Conservation (phyloP, 35 echinoderm and acorn worm species). For the Chiridota heheva region DNA sequence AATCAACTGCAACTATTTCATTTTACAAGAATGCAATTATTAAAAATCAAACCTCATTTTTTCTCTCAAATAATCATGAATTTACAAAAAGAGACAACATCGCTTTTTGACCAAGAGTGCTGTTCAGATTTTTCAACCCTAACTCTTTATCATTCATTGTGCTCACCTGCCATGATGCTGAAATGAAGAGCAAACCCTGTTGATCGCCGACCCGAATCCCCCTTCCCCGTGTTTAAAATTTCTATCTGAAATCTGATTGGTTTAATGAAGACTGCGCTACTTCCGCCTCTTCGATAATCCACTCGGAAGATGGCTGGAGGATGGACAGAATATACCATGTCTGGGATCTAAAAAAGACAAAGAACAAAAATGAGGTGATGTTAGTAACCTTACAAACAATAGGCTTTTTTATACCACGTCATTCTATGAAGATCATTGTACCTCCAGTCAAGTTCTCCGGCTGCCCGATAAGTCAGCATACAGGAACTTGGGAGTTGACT, state of each 20-base stretch:
- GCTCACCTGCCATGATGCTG: conserved; percentile 75
- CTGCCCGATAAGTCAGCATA: not conserved
- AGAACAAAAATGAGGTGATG: not conserved
- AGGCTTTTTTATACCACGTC: not conserved
- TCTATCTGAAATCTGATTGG: conserved; percentile 95
- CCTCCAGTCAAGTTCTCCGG: too few species aligned
- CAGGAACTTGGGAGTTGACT: not conserved
- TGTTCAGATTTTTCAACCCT: too few species aligned
- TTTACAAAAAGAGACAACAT: too few species aligned
- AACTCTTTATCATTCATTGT: too few species aligned
- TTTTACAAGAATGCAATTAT: too few species aligned
- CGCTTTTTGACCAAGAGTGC: too few species aligned
- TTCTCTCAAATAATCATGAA: too few species aligned
- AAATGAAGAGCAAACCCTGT: conserved; percentile 74
- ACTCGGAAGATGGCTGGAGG: conserved; percentile 79
- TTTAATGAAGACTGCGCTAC: conserved; percentile 92
- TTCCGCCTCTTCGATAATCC: conserved; percentile 75
- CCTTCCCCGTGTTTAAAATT: conserved; percentile 61
- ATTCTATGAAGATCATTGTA: not conserved
- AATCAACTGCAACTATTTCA: too few species aligned
- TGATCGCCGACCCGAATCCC: conserved; percentile 51
- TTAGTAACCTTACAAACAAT: not conserved
- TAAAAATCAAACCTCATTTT: too few species aligned
- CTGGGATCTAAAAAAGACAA: conserved; percentile 65
- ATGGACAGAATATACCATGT: conserved; percentile 89